Base-by-base conservation (phyloP, 2,888 invertebrate genomes). In the Digitonthophagus gazella region DNA sequence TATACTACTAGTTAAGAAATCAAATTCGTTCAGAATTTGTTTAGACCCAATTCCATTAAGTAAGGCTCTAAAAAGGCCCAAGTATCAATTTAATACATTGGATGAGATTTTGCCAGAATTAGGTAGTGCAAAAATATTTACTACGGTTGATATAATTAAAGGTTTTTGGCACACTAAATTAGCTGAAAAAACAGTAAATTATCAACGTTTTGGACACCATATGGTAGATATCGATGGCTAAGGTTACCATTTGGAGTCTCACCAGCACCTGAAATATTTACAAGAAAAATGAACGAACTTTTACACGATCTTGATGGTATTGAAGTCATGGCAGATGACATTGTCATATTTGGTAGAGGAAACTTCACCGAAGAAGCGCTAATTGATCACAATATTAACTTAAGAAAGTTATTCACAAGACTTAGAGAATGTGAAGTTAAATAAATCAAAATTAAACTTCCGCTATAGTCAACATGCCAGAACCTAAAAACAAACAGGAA, bases 91-190 rank as follows among this genome's bases (percentile, higher is more conserved):
- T 11, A 69, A 58, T 44, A 67, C 61, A 3, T 14, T 69, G 4
- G 66, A 69, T 6, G 66, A 69, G 28, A 63, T 69, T 16, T 15
- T 67, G 28, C 66, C 66, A 14, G 66, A 67, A 67, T n/a, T 69
- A 44, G 66, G 66, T 67, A 69, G 57, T n/a, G 66, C 66, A 15
- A 66, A 66, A 5, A 14, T 66, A 8, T 66, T 66, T 15, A 56
- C 57, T 56, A 66, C 57, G 6, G 19, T 57, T 6, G 66, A 66
- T 57, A 57, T 56, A n/a, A 66, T 16, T n/a, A 66, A 66, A 66
- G 70, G 70, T 14, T 74, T 74, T 72, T 73, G 72, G 71, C 72
- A 73, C 4, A 19, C 66, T n/a, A 66, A 69, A 15, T 44, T 66
- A n/a, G 15, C 6, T 15, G 54, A 64, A 14, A 3, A 19, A 65